phyloP scores from a whole-genome alignment of 2,113 vertebrate species.

The Acrocephalus arundinaceus region DNA sequence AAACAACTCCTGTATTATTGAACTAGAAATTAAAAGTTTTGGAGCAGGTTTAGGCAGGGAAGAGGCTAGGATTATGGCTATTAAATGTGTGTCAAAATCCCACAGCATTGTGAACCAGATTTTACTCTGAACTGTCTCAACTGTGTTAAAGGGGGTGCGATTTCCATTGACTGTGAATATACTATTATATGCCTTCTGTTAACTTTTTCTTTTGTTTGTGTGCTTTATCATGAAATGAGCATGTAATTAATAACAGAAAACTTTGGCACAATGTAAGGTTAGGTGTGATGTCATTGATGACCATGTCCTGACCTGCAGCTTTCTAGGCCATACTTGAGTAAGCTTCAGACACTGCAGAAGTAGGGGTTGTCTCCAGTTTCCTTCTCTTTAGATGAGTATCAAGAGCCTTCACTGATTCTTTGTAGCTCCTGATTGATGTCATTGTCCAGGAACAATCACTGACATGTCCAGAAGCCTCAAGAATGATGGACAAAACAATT shows the following conservation, averaged over 20 bases:
- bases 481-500: background rate
- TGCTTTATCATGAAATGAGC: background rate
- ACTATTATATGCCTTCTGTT: background rate
- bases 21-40: background rate
- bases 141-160: background rate
- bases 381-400: background rate
- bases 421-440: background rate
- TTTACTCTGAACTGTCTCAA: background rate
- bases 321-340: background rate
- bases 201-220: background rate
- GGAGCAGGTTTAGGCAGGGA: rapidly evolving
- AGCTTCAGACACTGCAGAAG: background rate
- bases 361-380: background rate
- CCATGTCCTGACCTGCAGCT: background rate
- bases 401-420: background rate
- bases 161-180: background rate
- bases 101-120: background rate
- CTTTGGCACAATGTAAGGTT: background rate
- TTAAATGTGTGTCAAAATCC: background rate
- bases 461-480: background rate
- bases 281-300: background rate
- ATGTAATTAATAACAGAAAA: background rate
- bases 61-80: background rate
- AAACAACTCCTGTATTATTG: background rate
- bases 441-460: background rate